phyloP scores from a whole-genome alignment of 2,113 vertebrate species.

The Shinisaurus crocodilurus region DNA sequence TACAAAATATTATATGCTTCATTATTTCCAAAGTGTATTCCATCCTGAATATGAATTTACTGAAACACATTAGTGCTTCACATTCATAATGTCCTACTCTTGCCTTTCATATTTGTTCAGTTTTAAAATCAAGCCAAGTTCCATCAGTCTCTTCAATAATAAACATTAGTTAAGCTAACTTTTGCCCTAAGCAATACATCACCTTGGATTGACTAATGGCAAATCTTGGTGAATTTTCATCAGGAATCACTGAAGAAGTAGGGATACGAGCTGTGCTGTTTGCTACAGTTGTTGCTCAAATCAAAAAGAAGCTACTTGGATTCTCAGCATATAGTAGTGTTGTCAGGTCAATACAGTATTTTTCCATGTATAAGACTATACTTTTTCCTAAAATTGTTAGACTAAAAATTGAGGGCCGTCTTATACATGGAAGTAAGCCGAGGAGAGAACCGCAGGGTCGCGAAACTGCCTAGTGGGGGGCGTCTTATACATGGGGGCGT shows the following conservation, averaged over 20 bases:
- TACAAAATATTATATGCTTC: conserved; percentile 10
- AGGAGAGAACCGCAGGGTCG: too few relatives aligned
- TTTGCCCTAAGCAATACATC: not conserved
- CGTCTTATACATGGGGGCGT: too few relatives aligned
- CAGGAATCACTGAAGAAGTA: not conserved
- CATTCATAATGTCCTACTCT: not conserved
- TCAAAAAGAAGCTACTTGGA: not conserved
- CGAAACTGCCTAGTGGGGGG: too few relatives aligned
- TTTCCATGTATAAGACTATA: too few relatives aligned
- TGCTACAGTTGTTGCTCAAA: not conserved
- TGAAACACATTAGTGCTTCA: not conserved
- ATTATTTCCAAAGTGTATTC: conserved; percentile 10
- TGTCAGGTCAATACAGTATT: too few relatives aligned
- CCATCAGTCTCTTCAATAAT: not conserved
- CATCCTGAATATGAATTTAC: conserved; percentile 2
- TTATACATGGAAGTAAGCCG: too few relatives aligned
- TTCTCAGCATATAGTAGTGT: not conserved
- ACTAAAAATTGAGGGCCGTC: too few relatives aligned
- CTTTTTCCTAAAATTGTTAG: too few relatives aligned
- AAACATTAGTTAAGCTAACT: not conserved
- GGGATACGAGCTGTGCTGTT: not conserved
- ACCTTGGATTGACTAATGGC: not conserved
- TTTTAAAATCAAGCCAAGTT: not conserved
- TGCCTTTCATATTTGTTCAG: not conserved
- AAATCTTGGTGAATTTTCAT: not conserved